A percentile compares a stretch with the other conserved stretches of the same genome.
These are phyloP conservation scores for Sebastes itinus DNA, from an alignment of 2,797 vertebrate genomes.

Conservation along the genomic window DNA sequence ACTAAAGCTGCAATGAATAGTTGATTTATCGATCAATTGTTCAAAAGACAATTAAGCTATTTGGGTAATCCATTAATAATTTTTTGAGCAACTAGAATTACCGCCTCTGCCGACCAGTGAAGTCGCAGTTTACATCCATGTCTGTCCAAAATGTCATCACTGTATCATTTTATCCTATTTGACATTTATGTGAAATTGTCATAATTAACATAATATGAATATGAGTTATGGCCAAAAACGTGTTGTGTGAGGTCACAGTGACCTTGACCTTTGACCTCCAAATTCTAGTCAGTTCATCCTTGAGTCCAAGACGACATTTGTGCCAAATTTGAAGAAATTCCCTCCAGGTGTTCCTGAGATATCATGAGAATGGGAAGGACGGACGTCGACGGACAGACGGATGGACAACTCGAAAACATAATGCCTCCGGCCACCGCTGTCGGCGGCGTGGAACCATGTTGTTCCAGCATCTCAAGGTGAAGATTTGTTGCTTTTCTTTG, in stretches of 20 bases:
- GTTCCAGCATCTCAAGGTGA: neutral
- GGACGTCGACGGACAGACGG: no score
- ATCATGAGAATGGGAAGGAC: no score
- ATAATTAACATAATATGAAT: neutral
- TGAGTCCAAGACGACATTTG: no score
- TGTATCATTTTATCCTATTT: neutral
- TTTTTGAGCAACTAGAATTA: neutral
- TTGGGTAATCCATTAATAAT: neutral
- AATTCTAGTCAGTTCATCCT: neutral
- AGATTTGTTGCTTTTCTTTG: neutral
- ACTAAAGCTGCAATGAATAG: neutral
- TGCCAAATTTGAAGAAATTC: no score
- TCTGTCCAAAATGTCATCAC: no score
- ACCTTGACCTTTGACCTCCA: neutral
- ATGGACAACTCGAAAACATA: no score
- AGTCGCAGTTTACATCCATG: no score
- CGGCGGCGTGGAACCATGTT: no score
- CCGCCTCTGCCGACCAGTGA: no score
- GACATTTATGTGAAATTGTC: neutral
- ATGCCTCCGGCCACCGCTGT: no score
- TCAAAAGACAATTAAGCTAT: neutral
- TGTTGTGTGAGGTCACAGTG: neutral
- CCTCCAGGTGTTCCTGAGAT: no score
- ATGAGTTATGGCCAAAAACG: neutral
- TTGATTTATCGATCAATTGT: neutral